Evolutionary conservation across 2,797 vertebrate species (phyloP).

Genomic region (Euphonia xanthogaster): DNA sequence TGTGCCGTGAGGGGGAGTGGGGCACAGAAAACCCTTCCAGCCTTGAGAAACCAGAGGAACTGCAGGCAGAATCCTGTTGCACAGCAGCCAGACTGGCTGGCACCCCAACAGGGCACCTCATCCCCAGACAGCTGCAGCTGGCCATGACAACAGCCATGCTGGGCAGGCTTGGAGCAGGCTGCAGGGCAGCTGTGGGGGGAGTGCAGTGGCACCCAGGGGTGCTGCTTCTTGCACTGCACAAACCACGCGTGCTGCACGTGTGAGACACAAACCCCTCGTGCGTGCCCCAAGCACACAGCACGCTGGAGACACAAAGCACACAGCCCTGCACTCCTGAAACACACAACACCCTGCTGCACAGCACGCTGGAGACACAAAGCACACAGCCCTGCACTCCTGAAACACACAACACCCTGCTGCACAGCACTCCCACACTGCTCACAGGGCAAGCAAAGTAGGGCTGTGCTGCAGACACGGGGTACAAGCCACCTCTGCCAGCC

Average conservation of each 20-base stretch:
- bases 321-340: fast-evolving
- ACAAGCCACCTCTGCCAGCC: not conserved
- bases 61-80: conserved; percentile 82
- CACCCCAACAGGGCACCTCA: conserved; percentile 85
- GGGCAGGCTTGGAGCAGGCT: conserved; percentile 63
- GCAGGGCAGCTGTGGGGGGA: not conserved
- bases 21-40: not conserved
- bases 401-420: not conserved
- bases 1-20: not conserved
- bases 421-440: not conserved
- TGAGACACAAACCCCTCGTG: fast-evolving
- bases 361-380: not conserved
- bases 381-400: not conserved
- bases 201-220: not conserved
- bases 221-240: not conserved
- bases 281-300: fast-evolving
- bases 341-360: not conserved
- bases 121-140: conserved; percentile 88
- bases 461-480: not conserved
- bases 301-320: not conserved
- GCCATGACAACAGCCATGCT: conserved; percentile 76
- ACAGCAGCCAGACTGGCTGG: conserved; percentile 89
- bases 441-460: fast-evolving
- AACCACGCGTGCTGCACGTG: fast-evolving
- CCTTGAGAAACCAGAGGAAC: conserved; percentile 65